These are phyloP conservation scores for Periophthalmus magnuspinnatus DNA, from an alignment of 2,797 vertebrate species.

Conservation along the genomic window DNA sequence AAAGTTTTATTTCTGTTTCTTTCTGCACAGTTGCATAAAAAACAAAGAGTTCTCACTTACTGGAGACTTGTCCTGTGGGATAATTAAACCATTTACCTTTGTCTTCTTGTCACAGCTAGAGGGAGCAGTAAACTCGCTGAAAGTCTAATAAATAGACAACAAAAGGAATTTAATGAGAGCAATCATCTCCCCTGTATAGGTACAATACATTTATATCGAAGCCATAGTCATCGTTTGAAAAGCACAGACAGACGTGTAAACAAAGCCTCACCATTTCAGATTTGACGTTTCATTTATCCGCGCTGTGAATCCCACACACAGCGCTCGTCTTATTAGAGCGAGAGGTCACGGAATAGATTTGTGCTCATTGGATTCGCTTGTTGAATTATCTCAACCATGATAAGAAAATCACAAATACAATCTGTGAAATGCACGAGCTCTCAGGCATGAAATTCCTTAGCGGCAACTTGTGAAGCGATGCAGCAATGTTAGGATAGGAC, in stretches of 20 bases:
- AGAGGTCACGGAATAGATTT: conserved; percentile 36
- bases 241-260: not conserved
- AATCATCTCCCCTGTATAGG: not conserved
- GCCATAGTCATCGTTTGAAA: not conserved
- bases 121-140: not conserved
- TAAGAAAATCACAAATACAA: conserved; percentile 52
- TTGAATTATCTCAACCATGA: conserved; percentile 42
- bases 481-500: conserved; percentile 19
- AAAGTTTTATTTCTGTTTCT: not conserved
- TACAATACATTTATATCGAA: not conserved
- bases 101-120: not conserved
- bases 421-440: conserved; percentile 44
- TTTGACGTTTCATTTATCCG: not conserved
- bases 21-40: not conserved
- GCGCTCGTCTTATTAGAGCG: conserved; percentile 14
- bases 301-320: not conserved
- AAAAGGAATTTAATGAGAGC: not conserved
- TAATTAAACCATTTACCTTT: conserved; percentile 5
- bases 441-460: conserved; percentile 40
- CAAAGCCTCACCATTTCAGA: not conserved
- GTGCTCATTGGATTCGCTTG: conserved; percentile 44
- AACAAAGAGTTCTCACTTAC: not conserved
- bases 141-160: not conserved
- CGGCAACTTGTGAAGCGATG: conserved; percentile 16
- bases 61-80: not conserved